A percentile compares a stretch with the other conserved stretches of the same genome.
Conservation (phyloP, 2,797 vertebrate species). For the Perodicticus potto region DNA sequence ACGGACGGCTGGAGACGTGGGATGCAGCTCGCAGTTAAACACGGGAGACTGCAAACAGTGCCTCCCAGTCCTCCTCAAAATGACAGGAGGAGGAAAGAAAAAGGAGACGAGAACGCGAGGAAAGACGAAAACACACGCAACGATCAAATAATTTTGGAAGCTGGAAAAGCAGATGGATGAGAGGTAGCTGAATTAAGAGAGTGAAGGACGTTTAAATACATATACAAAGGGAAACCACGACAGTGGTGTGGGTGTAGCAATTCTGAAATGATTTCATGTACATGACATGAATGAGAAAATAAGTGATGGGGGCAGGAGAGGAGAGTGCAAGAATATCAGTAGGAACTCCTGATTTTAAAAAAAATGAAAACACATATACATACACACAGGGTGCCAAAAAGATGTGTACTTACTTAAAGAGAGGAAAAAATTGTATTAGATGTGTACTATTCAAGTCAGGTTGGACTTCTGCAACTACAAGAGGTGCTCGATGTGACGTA, state of each 20-base stretch:
- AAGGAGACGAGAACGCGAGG: background rate
- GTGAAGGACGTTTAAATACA: conserved; percentile 60
- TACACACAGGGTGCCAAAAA: too few relatives aligned
- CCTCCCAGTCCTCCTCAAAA: background rate
- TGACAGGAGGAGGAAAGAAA: background rate
- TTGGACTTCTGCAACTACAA: too few relatives aligned
- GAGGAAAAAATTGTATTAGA: too few relatives aligned
- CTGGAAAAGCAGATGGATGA: conserved; percentile 61
- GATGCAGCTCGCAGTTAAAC: background rate
- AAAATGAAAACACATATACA: background rate
- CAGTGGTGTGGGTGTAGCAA: background rate
- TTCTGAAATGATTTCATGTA: conserved; percentile 6
- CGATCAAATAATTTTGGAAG: conserved; percentile 10
- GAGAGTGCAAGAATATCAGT: background rate
- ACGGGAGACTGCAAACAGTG: background rate
- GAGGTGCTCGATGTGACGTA: too few relatives aligned
- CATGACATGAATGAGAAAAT: conserved; percentile 8
- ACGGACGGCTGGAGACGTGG: background rate
- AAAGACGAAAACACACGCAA: conserved; percentile 29
- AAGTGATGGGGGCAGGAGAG: background rate
- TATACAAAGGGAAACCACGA: background rate
- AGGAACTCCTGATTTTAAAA: background rate
- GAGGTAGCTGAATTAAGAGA: conserved; percentile 37
- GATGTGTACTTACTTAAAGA: too few relatives aligned
- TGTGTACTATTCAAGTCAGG: too few relatives aligned